Evolutionary conservation across 92 coral and sea anemone species (phyloP).

Genomic region (Palythoa grandis): DNA sequence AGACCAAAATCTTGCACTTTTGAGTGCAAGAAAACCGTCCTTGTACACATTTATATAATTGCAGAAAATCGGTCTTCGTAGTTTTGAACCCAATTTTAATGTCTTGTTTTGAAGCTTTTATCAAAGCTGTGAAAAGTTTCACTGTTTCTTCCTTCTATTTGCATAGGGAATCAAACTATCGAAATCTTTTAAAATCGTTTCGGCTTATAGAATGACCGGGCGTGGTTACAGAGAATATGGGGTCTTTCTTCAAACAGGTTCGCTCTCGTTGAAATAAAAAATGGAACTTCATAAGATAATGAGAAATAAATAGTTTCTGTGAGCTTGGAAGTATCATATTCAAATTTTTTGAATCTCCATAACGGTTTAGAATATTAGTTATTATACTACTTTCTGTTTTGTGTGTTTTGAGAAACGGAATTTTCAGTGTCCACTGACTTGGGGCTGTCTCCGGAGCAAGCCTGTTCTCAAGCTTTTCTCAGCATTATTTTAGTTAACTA

Average conservation of each 20-base stretch:
- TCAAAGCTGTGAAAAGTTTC: too few relatives aligned
- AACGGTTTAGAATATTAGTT: constrained; percentile 80
- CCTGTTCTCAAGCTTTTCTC: too few relatives aligned
- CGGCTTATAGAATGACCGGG: constrained; percentile 18
- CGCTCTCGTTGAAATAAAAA: constrained; percentile 59
- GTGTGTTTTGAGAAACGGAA: constrained; percentile 79
- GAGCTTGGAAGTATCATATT: constrained; percentile 71
- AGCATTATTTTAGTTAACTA: too few relatives aligned
- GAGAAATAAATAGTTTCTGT: constrained; percentile 60
- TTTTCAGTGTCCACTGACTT: constrained; percentile 51
- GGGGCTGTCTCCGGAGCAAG: not conserved
- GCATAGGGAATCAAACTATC: too few relatives aligned
- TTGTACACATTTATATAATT: too few relatives aligned
- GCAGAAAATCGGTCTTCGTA: too few relatives aligned
- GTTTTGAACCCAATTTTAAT: too few relatives aligned
- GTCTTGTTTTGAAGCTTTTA: too few relatives aligned
- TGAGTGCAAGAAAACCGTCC: too few relatives aligned
- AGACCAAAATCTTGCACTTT: too few relatives aligned
- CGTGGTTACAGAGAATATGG: constrained; percentile 80
- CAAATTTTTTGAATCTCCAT: constrained; percentile 65
- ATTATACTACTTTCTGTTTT: constrained; percentile 86
- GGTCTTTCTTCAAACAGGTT: constrained; percentile 59
- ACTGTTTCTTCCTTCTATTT: too few relatives aligned
- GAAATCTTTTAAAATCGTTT: too few relatives aligned
- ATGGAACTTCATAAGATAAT: constrained; percentile 78